Evolutionary conservation across 1,140 invertebrate species (phyloP).

Genomic region (Philaenus spumarius): DNA sequence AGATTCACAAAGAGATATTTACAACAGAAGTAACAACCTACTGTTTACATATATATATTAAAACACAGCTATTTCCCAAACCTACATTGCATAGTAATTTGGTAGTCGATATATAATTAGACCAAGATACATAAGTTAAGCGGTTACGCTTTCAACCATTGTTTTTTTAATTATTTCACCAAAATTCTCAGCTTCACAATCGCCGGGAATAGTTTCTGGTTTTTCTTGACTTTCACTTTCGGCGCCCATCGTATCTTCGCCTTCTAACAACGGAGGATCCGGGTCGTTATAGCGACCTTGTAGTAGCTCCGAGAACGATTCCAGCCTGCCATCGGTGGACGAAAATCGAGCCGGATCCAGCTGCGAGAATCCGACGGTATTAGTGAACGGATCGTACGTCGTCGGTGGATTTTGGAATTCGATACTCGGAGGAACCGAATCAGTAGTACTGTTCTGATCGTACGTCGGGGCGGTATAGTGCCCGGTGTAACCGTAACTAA

Average conservation of each 20-base stretch:
- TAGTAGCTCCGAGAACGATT: slow-evolving; percentile 60
- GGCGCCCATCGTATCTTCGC: background rate
- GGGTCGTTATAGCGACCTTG: slow-evolving; percentile 50
- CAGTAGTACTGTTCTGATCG: slow-evolving; percentile 2
- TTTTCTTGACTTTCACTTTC: background rate
- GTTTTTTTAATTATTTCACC: slow-evolving; percentile 90
- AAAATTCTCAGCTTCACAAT: slow-evolving; percentile 65
- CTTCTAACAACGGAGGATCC: slow-evolving; percentile 7
- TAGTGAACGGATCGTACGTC: slow-evolving; percentile 8
- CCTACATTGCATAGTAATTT: too few relatives aligned
- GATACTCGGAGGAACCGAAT: slow-evolving; percentile 1
- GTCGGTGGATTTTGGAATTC: slow-evolving; percentile 11
- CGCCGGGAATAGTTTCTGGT: slow-evolving; percentile 33
- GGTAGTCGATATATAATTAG: background rate
- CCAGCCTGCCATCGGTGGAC: slow-evolving; percentile 36
- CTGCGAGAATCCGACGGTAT: background rate
- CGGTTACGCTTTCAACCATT: slow-evolving; percentile 83
- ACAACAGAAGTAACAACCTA: too few relatives aligned
- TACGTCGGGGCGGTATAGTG: slow-evolving; percentile 17
- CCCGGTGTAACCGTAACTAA: slow-evolving; percentile 30
- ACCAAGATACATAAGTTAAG: slow-evolving; percentile 43
- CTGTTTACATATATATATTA: too few relatives aligned
- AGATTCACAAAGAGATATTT: too few relatives aligned
- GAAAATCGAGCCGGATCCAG: background rate
- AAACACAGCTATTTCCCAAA: too few relatives aligned